Percentiles rank a stretch among this genome's conserved stretches.
Evolutionary conservation across 2,113 vertebrate species (phyloP).

Genomic region (Rhinolophus sinicus): DNA sequence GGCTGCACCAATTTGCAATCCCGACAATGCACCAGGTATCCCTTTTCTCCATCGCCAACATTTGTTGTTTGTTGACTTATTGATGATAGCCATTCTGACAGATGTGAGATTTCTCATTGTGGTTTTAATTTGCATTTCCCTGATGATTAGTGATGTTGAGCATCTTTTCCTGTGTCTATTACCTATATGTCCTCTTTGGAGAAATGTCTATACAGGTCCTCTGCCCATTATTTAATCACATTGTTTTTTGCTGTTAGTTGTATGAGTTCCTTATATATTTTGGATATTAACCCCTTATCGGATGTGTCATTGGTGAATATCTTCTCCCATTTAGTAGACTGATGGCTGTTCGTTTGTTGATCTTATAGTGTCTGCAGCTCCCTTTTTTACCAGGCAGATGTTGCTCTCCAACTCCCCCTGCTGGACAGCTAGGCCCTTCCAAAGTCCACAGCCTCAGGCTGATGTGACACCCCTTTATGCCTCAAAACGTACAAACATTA

Average conservation of each 20-base stretch:
- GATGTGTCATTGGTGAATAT: neutral
- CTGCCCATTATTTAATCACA: neutral
- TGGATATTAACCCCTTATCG: neutral
- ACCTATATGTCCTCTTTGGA: neutral
- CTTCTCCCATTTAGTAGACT: neutral
- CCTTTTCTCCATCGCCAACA: neutral
- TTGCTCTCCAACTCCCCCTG: constrained; percentile 61
- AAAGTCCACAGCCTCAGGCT: neutral
- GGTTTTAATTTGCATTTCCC: neutral
- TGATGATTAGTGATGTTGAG: neutral
- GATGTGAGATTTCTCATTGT: neutral
- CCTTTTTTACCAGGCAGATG: neutral
- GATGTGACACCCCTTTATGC: neutral
- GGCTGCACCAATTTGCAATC: neutral
- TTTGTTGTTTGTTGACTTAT: neutral
- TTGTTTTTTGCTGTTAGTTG: neutral
- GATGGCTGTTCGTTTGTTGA: neutral
- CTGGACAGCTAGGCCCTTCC: constrained; percentile 41
- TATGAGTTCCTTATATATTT: neutral
- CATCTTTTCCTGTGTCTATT: neutral
- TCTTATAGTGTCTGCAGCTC: neutral
- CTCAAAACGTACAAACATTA: neutral
- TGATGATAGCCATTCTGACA: neutral
- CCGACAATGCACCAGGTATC: neutral
- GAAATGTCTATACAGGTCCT: neutral